Evolutionary conservation across 2,888 invertebrate species (phyloP), one percentile per base, ranked within the genome.

Genomic region (Agrypnus murinus): DNA sequence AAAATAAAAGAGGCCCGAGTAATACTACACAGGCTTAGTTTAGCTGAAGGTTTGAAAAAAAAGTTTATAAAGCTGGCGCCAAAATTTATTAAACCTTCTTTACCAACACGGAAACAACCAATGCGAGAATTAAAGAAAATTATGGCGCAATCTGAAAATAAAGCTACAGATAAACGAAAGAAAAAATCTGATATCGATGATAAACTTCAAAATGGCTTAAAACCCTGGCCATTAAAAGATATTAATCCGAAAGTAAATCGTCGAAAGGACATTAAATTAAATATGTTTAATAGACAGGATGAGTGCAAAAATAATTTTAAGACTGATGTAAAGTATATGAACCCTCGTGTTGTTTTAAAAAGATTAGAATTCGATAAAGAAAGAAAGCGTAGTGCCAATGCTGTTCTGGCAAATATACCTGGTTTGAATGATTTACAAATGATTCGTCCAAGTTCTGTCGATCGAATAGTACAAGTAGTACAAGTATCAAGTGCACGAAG

Each of bases 351-450:
- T 19, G 48, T 80, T 10, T 69, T 80, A 55, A 73, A 77, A 57
- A 74, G 79, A 45, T 68, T 79, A 45, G 79, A 79, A 65, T 53
- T 77, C 66, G 77, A 68, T 70, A 76, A 76, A 73, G 73, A 75
- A 63, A 71, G 48, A 36, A 71, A 46, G 40, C 69, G 59, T 12
- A 82, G 83, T 48, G 84, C 82, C 43, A 84, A 84, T 57, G 84
- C 86, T 40, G 76, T 89, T 25, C 84, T 87, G 15, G 86, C 87
- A 59, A 86, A 86, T 67, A 86, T 90, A 1, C 89, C 90, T 31
- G 91, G 91, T 9, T 82, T 91, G 73, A 87, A 88, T 71, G 87
- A 88, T 53, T 84, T 89, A 50, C 90, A 90, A 71, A 89, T 90
- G 86, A 87, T 92, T 71, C 86, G 87, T 40, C 91, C 91, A 0